Evolutionary conservation across 1,140 invertebrate genomes (phyloP), one percentile per base, ranked within the genome.

Genomic region (Uloborus diversus): DNA sequence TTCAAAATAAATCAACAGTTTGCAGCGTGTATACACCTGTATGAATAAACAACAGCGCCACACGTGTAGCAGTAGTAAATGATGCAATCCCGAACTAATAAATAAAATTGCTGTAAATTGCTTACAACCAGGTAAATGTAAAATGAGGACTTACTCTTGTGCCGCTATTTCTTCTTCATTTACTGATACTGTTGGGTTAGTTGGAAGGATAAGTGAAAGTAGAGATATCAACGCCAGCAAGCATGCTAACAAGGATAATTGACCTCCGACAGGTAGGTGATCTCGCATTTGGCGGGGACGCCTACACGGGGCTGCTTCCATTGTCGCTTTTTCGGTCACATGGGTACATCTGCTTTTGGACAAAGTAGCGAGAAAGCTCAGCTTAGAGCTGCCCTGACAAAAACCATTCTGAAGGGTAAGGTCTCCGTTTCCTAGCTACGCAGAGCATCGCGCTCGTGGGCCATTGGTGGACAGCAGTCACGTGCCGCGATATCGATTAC

Each of bases 361-460:
- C 30, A 33, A 42, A 51, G 70, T 42, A 28, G 57, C 59, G 68
- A 70, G 51, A 70, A 57, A 70, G 32, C 70, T 62, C 59, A 64
- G 57, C 59, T 75, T 49, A 30, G 70, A 70, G 70, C 57, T 49
- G 32, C 59, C 57, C 70, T 59, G 57, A 62, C 70, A 75, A 75
- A 75, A 75, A 64, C 57, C 59, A 47, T 49, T 75, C 70, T 70
- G 53, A 28, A 59, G 68, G 64, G 51, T 70, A 61, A 71, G 59
- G 57, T 25, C 70, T 64, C n/a, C 57, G 70, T 75, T 59, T 75
- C 70, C 70, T 75, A 62, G 70, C 61, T 75, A 75, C 70, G 70
- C 70, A 75, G 70, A 75, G 70, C 27, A 62, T 75, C n/a, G 70
- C 37, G 57, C 57, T 62, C 57, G n/a, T 0, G 27, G 28, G 17